Percentiles rank a stretch among this genome's conserved stretches.
phyloP scores from a whole-genome alignment of 2,113 vertebrate genomes.

The Clarias batrachus region DNA sequence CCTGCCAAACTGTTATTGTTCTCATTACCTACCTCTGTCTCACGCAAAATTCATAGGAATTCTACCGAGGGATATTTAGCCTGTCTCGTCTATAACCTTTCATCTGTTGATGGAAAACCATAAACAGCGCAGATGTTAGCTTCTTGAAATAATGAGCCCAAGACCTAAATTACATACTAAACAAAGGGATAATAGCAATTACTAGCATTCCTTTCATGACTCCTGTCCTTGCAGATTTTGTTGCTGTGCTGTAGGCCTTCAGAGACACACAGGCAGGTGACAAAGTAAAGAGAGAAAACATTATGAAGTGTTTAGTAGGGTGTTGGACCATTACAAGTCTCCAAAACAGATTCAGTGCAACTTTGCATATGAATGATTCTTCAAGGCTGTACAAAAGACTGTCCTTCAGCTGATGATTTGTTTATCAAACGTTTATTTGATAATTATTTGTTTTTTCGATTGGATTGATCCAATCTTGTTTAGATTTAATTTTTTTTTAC shows the following conservation, averaged over 20 bases:
- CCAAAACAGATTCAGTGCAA: neutral
- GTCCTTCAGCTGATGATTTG: neutral
- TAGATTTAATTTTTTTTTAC: neutral
- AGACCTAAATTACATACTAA: conserved; percentile 38
- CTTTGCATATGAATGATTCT: neutral
- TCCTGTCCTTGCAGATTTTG: conserved; percentile 22
- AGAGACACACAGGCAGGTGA: neutral
- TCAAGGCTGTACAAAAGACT: neutral
- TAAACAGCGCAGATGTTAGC: conserved; percentile 46
- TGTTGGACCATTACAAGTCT: neutral
- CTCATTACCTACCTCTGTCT: neutral
- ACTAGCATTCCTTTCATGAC: conserved; percentile 48
- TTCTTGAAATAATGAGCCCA: conserved; percentile 38
- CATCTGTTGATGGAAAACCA: conserved; percentile 23
- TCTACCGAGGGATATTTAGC: conserved; percentile 4
- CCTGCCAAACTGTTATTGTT: conserved; percentile 17
- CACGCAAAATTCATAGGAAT: neutral
- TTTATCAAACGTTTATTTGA: neutral
- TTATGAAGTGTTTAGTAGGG: neutral
- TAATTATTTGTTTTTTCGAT: no score
- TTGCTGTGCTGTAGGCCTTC: conserved; percentile 3
- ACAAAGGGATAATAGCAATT: conserved; percentile 42
- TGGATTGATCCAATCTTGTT: no score
- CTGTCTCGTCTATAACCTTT: conserved; percentile 5
- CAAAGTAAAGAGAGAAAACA: conserved; percentile 8